These are phyloP conservation scores for Ichneumon xanthorius DNA, from an alignment of 2,888 invertebrate genomes.

Conservation along the genomic window DNA sequence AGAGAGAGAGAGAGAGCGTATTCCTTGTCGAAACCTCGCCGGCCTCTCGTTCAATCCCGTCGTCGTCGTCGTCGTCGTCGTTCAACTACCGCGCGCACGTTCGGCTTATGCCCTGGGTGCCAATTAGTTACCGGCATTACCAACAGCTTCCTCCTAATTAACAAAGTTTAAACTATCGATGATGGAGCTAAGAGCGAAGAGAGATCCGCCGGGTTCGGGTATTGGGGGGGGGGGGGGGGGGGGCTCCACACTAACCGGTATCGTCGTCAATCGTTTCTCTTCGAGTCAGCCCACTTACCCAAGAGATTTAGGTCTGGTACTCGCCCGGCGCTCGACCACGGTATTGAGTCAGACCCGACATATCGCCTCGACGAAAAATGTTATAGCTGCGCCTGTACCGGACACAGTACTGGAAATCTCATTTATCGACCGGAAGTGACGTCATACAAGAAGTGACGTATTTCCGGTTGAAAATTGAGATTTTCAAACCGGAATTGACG, in stretches of 20 bases:
- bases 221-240: conserved; percentile 6
- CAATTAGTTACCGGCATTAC: conserved; percentile 82
- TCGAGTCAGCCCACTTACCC: conserved; percentile 4
- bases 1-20: background rate
- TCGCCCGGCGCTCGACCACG: too few species aligned
- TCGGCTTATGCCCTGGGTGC: conserved; percentile 78
- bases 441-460: too few species aligned
- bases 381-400: background rate
- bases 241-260: conserved; percentile 33
- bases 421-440: too few species aligned
- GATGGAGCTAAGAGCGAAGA: conserved; percentile 69
- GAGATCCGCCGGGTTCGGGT: conserved; percentile 34
- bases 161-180: conserved; percentile 81
- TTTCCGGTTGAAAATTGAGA: too few species aligned
- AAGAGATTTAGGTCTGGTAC: background rate
- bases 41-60: conserved; percentile 20
- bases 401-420: background rate
- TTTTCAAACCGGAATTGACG: too few species aligned
- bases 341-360: background rate
- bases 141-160: conserved; percentile 82
- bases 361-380: background rate
- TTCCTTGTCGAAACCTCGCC: conserved; percentile 17
- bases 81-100: conserved; percentile 63
- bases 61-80: conserved; percentile 29
- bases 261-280: conserved; percentile 44